Evolutionary conservation across 1,140 invertebrate species (phyloP), one percentile per base, ranked within the genome.

Genomic region (Drosophila pseudoobscura): DNA sequence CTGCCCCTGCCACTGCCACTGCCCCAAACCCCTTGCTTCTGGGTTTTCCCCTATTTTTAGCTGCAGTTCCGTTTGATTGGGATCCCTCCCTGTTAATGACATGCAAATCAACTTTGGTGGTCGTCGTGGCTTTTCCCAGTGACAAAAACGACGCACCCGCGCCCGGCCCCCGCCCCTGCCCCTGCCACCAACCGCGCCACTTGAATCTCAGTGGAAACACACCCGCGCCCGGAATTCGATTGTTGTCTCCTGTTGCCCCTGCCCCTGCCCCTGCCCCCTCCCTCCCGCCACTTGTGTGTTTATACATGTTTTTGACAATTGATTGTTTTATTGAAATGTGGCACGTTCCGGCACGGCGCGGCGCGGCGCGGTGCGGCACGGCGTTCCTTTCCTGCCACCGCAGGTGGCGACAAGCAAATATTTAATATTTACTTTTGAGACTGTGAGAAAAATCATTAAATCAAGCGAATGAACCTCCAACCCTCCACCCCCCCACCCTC

Each of bases 51-150:
- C 56, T 83, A 83, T 83, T 83, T 83, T 84, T 78, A 75, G 78
- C 56, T 63, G 71, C 78, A 68, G 75, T 65, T 52, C 44, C 49
- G 58, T 77, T 73, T 59, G 47, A 72, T 73, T 39, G 11, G 35
- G 35, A 51, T 56, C 35, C 46, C 46, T 45, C 61, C n/a, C 55
- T 80, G 82, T 65, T 85, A 85, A 80, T 85, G 80, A 80, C 82
- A 85, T 87, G 80, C 77, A 85, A 80, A 87, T 85, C 80, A 87
- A 85, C 60, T 77, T 74, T 65, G 82, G 82, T 87, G 82, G 82
- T 80, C 64, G 35, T 39, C 35, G 11, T 5, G 35, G 35, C 35
- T 39, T 39, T 39, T 8, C 31, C 35, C 75, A 43, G 47, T 17
- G 59, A 59, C 74, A 68, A 66, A 57, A 24, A 47, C 41, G 3